phyloP scores from a whole-genome alignment of 2,113 vertebrate genomes.

The Apodemus speciosus region DNA sequence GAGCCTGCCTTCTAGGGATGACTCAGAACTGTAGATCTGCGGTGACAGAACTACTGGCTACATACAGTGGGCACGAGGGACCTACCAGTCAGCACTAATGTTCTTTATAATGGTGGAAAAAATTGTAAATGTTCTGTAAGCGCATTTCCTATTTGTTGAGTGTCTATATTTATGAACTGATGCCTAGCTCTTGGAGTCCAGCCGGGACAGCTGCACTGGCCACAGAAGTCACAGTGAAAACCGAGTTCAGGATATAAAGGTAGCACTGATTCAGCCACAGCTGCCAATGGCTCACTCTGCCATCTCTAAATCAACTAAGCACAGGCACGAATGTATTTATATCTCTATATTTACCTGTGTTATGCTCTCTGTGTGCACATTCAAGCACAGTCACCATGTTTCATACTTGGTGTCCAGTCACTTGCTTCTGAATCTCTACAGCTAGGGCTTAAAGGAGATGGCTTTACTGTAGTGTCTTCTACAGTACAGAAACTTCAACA shows the following conservation, averaged over 20 bases:
- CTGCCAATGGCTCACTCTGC: not conserved
- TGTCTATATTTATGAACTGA: not conserved
- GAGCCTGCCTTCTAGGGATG: not conserved
- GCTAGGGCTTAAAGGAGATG: not conserved
- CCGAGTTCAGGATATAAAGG: not conserved
- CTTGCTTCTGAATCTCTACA: not conserved
- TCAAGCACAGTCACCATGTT: not conserved
- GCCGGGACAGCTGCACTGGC: not conserved
- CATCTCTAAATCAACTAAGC: not conserved
- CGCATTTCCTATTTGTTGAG: not conserved
- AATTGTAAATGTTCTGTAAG: not conserved
- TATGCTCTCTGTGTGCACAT: not conserved
- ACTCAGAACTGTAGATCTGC: not conserved
- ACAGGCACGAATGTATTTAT: not conserved
- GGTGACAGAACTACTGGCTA: not conserved
- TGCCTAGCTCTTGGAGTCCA: not conserved
- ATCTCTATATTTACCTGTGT: not conserved
- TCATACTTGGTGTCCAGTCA: not conserved
- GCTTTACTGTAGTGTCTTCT: not conserved
- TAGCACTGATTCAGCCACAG: not conserved
- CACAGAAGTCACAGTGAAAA: not conserved
- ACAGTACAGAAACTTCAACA: conserved; percentile 56
- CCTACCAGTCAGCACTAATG: not conserved
- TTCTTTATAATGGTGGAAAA: not conserved
- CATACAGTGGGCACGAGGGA: not conserved